Evolutionary conservation across 2,113 vertebrate genomes (phyloP).

Genomic region (Siphamia tubifer): DNA sequence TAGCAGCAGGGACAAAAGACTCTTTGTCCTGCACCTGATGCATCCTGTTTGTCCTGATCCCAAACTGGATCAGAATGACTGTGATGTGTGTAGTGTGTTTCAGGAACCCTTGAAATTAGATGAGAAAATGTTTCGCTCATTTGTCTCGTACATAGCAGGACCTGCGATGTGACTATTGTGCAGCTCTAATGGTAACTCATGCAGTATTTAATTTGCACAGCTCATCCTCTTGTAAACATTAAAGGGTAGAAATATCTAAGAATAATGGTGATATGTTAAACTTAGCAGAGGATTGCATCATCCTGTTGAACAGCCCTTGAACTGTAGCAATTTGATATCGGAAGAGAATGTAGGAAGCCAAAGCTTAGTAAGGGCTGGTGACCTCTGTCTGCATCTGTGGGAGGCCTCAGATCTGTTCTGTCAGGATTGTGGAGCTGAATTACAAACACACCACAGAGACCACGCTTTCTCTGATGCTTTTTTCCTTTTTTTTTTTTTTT

Average conservation of each 20-base stretch:
- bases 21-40: no score
- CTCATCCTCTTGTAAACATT: conserved; percentile 4
- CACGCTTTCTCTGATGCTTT: no score
- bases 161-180: no score
- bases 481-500: no score
- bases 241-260: neutral
- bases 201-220: neutral
- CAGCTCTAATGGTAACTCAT: neutral
- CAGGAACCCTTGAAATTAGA: no score
- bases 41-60: no score
- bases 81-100: no score
- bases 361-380: conserved; percentile 42
- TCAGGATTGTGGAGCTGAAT: conserved; percentile 54
- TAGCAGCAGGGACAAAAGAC: no score
- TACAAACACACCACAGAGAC: conserved; percentile 57
- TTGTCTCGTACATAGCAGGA: no score
- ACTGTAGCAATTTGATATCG: conserved; percentile 57
- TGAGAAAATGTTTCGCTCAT: no score
- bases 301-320: conserved; percentile 32
- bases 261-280: conserved; percentile 5
- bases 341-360: conserved; percentile 42
- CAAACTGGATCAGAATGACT: no score
- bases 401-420: conserved; percentile 67
- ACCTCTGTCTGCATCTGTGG: conserved; percentile 55
- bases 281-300: conserved; percentile 34